These are phyloP conservation scores for Nettapus auritus DNA, from an alignment of 2,113 vertebrate genomes.

Conservation along the genomic window DNA sequence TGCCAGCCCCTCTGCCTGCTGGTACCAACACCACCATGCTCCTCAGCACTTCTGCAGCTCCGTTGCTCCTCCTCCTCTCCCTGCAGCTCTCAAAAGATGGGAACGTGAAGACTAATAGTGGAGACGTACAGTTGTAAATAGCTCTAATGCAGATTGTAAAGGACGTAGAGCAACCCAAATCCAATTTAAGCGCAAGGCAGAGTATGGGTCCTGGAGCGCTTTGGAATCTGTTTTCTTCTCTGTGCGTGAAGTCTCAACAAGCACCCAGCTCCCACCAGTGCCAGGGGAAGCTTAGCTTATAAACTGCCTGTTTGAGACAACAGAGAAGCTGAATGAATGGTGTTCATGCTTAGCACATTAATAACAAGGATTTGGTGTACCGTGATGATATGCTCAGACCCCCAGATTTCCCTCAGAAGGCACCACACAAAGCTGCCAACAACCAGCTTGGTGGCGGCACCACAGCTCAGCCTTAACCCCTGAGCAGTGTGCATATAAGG, in stretches of 20 bases:
- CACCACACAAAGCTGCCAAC: neutral
- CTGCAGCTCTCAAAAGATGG: neutral
- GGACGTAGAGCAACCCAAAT: neutral
- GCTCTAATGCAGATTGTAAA: neutral
- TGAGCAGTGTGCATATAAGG: neutral
- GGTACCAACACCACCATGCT: neutral
- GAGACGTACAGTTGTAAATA: neutral
- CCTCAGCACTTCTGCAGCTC: neutral
- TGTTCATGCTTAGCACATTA: neutral
- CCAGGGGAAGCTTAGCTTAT: neutral
- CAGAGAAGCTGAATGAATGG: neutral
- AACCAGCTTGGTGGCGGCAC: neutral
- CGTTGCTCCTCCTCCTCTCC: neutral
- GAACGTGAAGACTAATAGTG: neutral
- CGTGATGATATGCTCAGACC: neutral
- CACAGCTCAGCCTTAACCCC: neutral
- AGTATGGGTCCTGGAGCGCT: neutral
- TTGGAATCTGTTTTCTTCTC: neutral
- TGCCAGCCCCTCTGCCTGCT: neutral
- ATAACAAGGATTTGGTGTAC: neutral
- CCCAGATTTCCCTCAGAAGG: neutral
- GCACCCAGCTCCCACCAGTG: neutral
- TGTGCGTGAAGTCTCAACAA: neutral
- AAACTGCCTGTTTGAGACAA: neutral
- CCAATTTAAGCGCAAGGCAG: accelerated